A percentile compares a stretch with the other conserved stretches of the same genome.
Conservation (phyloP, 2,797 vertebrate species). For the Pangasius sanitwongsei region DNA sequence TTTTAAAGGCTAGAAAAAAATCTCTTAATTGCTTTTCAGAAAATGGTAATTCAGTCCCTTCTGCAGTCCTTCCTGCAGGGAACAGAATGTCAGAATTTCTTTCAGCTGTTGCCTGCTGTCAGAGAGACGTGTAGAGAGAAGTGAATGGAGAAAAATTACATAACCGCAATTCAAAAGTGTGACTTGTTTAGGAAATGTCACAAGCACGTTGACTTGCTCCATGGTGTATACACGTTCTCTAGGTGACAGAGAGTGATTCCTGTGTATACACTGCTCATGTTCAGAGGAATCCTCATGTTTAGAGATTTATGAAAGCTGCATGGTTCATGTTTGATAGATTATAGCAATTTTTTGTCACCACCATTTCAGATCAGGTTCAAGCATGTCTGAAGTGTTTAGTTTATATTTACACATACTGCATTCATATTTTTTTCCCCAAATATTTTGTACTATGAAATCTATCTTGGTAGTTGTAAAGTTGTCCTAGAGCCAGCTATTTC, state of each 20-base stretch:
- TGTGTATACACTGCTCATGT: not conserved
- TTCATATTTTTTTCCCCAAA: not conserved
- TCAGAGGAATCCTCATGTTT: not conserved
- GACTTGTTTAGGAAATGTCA: constrained; percentile 45
- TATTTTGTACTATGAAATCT: not conserved
- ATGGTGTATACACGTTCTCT: constrained; percentile 14
- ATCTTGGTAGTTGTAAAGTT: not conserved
- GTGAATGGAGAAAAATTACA: constrained; percentile 42
- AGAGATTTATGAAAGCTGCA: not conserved
- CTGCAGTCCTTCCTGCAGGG: constrained; percentile 29
- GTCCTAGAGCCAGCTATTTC: not conserved
- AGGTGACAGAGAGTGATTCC: constrained; percentile 6
- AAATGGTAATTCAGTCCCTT: constrained; percentile 31
- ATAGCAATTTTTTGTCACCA: not conserved
- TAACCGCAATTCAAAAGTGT: constrained; percentile 33
- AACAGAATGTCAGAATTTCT: constrained; percentile 13
- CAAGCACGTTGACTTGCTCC: constrained; percentile 25
- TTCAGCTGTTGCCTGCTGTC: constrained; percentile 25
- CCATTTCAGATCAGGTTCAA: not conserved
- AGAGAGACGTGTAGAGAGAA: not conserved
- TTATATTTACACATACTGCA: not conserved
- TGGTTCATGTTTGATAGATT: not conserved
- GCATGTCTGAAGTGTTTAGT: not conserved
- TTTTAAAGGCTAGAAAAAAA: constrained; percentile 47
- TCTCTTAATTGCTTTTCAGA: constrained; percentile 40